Conservation (phyloP, 2,797 vertebrate genomes). For the Pogoniulus pusillus region DNA sequence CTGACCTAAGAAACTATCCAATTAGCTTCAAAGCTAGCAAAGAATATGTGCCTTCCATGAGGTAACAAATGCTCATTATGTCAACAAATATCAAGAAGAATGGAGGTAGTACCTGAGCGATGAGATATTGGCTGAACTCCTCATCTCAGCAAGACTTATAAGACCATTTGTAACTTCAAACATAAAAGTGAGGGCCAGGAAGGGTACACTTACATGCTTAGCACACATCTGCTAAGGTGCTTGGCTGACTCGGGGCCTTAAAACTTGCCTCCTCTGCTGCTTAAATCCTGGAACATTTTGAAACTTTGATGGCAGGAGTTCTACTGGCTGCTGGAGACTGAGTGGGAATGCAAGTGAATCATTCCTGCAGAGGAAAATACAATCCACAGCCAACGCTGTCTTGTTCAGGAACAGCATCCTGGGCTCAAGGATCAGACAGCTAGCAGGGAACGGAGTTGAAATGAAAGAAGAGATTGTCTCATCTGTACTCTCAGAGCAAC, state of each 20-base stretch:
- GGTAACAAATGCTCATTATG: background rate
- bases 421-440: background rate
- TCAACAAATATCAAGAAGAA: background rate
- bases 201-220: background rate
- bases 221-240: background rate
- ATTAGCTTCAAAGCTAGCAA: background rate
- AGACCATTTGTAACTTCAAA: background rate
- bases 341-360: background rate
- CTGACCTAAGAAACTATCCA: background rate
- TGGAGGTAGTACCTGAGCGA: accelerated
- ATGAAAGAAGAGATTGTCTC: background rate
- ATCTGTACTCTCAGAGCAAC: background rate
- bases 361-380: background rate
- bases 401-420: background rate
- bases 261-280: background rate
- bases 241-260: background rate
- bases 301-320: background rate
- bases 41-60: background rate
- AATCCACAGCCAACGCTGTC: background rate
- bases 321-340: background rate
- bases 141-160: background rate
- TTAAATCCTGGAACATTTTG: background rate
- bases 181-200: background rate
- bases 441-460: background rate
- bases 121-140: background rate